Evolutionary conservation across 1,140 invertebrate genomes (phyloP), one percentile per base, ranked within the genome.

Genomic region (Archivesica marissinica): DNA sequence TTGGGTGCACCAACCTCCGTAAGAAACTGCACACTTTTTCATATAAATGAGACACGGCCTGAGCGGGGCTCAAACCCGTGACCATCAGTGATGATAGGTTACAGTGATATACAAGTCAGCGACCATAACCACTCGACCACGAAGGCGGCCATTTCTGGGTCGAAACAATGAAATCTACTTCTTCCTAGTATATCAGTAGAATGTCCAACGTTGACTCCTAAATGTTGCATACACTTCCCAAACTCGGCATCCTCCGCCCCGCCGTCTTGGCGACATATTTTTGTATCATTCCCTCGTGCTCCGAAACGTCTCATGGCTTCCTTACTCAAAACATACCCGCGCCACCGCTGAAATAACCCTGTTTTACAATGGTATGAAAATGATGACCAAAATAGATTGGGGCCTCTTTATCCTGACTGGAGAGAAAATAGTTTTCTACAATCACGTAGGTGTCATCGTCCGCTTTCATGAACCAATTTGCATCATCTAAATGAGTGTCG

Each of bases 181-280:
- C 98, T 95, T 0, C 97, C 97, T 47, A 96, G 94, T 0, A 95
- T 94, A 94, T 99, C 98, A 11, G 98, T 89, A 0, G 97, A 97
- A 91, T 99, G 98, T 87, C 96, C 97, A 0, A 98, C 97, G 72
- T 95, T 95, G 0, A 99, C 98, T 0, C 97, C 97, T 2, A 99
- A 95, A 72, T 96, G 96, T 90, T 97, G 96, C 88, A 99, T 93
- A 92, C 98, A 99, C 92, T 97, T 97, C 88, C 98, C 98, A 94
- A 99, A 97, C 93, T 99, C 98, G 0, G 97, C 97, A 93, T 99
- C 98, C 92, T 99, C 98, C 0, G 97, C 96, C 7, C 97, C 98
- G n/a, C 95, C 95, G 87, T 96, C 95, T 86, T 96, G 95, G 41
- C 95, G 82, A 79, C 93, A 93, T 13, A 89, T 13, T 17, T 95